Conservation (phyloP, 1,140 invertebrate genomes). For the Orussus abietinus region DNA sequence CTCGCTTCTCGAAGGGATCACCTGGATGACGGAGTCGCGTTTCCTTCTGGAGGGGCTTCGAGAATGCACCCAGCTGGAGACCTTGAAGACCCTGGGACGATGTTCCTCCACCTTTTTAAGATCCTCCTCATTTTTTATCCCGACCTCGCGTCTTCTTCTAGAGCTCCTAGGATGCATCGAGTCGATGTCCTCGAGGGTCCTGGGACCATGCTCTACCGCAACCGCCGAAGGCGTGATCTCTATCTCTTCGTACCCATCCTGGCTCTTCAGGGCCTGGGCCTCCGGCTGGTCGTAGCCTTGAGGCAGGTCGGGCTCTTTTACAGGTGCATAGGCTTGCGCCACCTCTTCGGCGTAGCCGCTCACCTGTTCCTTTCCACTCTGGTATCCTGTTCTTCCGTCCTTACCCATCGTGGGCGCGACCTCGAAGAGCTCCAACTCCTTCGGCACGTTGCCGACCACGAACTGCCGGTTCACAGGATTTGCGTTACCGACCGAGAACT, state of each 20-base stretch:
- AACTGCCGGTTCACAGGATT: conserved; percentile 38
- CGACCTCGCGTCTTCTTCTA: no score
- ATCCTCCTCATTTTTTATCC: conserved; percentile 34
- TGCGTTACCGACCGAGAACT: conserved; percentile 16
- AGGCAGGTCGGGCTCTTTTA: no score
- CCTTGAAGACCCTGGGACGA: no score
- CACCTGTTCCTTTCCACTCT: no score
- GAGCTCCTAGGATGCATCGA: no score
- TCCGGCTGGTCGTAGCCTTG: conserved; percentile 17
- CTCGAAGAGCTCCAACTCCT: no score
- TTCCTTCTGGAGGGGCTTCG: conserved; percentile 19
- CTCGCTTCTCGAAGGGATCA: conserved; percentile 42
- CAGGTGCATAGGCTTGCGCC: no score
- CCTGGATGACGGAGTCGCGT: conserved; percentile 37
- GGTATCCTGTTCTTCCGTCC: no score
- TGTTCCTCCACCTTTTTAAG: conserved; percentile 1
- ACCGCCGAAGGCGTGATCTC: conserved; percentile 42
- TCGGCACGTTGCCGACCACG: conserved; percentile 45
- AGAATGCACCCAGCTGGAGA: no score
- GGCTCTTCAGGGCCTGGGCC: conserved; percentile 20
- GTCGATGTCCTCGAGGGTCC: no score
- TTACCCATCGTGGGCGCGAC: no score
- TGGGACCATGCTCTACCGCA: conserved; percentile 54
- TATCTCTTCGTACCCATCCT: conserved; percentile 37
- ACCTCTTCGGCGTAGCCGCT: no score